Conservation (phyloP, 2,797 vertebrate genomes). For the Pachyuromys duprasi region DNA sequence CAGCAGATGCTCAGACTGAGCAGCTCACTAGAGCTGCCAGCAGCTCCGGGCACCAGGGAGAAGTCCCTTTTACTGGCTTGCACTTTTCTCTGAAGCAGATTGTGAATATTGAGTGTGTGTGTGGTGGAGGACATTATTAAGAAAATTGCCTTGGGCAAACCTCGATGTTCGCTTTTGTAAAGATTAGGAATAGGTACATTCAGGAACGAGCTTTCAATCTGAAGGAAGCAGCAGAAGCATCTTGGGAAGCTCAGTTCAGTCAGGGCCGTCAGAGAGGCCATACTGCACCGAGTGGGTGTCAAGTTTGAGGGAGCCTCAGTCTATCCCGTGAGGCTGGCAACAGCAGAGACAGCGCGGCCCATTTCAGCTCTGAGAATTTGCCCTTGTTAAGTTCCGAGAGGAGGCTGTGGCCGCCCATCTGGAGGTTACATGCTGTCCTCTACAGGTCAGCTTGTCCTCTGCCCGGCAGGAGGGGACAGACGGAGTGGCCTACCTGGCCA, state of each 20-base stretch:
- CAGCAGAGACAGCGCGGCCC: neutral
- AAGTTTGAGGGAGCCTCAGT: neutral
- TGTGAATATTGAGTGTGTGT: neutral
- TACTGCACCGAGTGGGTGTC: neutral
- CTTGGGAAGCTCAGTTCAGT: neutral
- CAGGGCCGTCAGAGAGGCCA: neutral
- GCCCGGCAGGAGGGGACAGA: neutral
- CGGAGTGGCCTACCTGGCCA: neutral
- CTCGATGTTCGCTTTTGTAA: neutral
- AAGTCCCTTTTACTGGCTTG: neutral
- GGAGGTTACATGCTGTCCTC: neutral
- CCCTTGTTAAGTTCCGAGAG: neutral
- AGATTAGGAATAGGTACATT: neutral
- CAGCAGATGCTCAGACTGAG: neutral
- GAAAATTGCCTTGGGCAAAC: neutral
- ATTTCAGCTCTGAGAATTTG: slow-evolving; percentile 10
- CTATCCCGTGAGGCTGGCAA: neutral
- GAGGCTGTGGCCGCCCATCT: neutral
- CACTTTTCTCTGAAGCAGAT: neutral
- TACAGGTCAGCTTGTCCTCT: rapidly evolving
- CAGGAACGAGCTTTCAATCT: neutral
- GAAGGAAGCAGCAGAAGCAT: neutral
- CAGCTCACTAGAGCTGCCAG: neutral
- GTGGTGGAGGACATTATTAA: neutral
- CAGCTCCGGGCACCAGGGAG: neutral